phyloP scores from a whole-genome alignment of 2,888 invertebrate species.

The Papilio demoleus region DNA sequence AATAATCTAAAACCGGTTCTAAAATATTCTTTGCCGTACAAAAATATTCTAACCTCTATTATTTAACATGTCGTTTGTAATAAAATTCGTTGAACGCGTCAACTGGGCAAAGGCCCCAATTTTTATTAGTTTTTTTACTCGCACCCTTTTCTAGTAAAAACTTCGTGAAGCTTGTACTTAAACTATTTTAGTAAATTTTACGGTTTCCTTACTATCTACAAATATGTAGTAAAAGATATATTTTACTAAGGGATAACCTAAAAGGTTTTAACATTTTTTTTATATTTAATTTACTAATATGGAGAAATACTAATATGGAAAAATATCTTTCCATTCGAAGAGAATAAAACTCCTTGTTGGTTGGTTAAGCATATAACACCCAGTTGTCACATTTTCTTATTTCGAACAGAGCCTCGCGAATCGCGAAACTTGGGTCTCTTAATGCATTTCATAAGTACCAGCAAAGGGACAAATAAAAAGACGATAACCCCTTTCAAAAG shows the following conservation, averaged over 20 bases:
- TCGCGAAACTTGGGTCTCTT: constrained; percentile 52
- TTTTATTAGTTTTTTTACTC: constrained; percentile 60
- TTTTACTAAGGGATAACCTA: no score
- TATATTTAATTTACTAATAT: no score
- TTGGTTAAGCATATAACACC: background rate
- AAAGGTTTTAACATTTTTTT: no score
- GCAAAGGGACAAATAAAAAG: constrained; percentile 72
- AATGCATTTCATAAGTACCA: constrained; percentile 62
- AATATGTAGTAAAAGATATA: constrained; percentile 23
- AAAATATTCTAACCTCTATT: constrained; percentile 52
- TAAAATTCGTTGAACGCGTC: constrained; percentile 72
- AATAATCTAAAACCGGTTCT: constrained; percentile 34
- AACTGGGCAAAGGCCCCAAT: constrained; percentile 68
- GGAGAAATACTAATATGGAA: no score
- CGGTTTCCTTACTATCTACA: constrained; percentile 61
- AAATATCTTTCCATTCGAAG: no score
- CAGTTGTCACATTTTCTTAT: constrained; percentile 17
- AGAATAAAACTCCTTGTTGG: no score
- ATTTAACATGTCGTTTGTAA: constrained; percentile 73
- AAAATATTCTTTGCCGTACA: constrained; percentile 40
- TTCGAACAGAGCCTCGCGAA: constrained; percentile 31
- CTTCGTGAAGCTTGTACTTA: constrained; percentile 64
- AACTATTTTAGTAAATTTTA: constrained; percentile 65
- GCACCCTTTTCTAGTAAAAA: constrained; percentile 69
- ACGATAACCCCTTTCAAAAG: constrained; percentile 73